These are phyloP conservation scores for Pogonognathellus flavescens DNA, from an alignment of 1,140 invertebrate species.

Conservation along the genomic window DNA sequence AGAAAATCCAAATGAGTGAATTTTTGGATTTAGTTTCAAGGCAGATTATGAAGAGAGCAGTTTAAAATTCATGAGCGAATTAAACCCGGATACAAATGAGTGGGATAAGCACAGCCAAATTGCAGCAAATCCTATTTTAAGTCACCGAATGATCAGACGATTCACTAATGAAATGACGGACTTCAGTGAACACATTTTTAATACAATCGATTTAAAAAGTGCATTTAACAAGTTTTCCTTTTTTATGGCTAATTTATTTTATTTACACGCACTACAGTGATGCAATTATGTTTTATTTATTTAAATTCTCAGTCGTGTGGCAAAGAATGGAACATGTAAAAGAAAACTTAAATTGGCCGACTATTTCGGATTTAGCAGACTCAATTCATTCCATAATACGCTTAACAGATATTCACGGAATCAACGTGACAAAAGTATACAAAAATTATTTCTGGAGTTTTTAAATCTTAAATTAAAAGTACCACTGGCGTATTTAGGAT, in stretches of 20 bases:
- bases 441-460: no score
- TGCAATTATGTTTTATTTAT: neutral
- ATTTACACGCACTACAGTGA: neutral
- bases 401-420: neutral
- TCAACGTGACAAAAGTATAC: neutral
- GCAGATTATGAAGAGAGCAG: constrained; percentile 2
- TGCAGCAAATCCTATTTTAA: constrained; percentile 11
- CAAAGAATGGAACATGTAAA: neutral
- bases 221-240: neutral
- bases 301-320: no score
- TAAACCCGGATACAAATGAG: neutral
- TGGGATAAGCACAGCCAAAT: neutral
- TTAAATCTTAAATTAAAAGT: no score
- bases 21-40: constrained; percentile 6
- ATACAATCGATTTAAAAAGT: neutral
- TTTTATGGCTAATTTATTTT: neutral
- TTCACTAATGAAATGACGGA: neutral
- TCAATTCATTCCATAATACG: neutral
- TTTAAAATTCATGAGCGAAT: neutral
- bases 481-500: no score
- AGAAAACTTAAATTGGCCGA: neutral
- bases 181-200: neutral
- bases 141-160: neutral
- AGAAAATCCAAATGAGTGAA: neutral
- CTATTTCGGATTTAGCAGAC: neutral